Conservation (phyloP, 2,113 vertebrate species). For the Salvelinus fontinalis region DNA sequence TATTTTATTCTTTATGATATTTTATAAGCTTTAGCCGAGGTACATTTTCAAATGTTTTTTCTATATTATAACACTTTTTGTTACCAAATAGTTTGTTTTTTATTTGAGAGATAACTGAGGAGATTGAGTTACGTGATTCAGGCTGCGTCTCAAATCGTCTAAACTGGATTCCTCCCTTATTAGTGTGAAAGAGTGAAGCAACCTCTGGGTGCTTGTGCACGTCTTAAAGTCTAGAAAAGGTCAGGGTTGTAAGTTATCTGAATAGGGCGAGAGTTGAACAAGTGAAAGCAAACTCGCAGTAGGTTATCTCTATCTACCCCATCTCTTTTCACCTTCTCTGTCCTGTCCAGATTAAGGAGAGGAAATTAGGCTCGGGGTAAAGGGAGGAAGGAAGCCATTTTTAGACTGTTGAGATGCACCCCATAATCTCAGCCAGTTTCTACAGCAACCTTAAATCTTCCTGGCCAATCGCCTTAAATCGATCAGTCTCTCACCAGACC, state of each 20-base stretch:
- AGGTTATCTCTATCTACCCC: too few relatives aligned
- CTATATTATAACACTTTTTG: slow-evolving; percentile 81
- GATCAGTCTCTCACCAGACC: slow-evolving; percentile 30
- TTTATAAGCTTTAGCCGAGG: slow-evolving; percentile 95
- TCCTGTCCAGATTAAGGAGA: neutral
- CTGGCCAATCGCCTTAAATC: slow-evolving; percentile 36
- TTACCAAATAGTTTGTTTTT: slow-evolving; percentile 82
- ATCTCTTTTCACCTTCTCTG: too few relatives aligned
- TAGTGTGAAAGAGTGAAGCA: too few relatives aligned
- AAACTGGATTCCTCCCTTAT: neutral
- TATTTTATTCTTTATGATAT: slow-evolving; percentile 76
- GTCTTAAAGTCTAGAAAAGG: neutral
- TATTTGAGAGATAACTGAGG: slow-evolving; percentile 35
- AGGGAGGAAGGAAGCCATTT: neutral
- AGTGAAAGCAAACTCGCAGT: too few relatives aligned
- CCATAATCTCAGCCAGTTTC: neutral
- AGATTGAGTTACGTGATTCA: slow-evolving; percentile 8
- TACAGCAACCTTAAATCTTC: slow-evolving; percentile 40
- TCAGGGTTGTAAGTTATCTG: neutral
- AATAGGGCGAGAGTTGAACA: too few relatives aligned
- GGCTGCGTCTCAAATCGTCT: slow-evolving; percentile 1
- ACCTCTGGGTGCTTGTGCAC: too few relatives aligned
- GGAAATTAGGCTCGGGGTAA: neutral
- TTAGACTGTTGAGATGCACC: neutral
- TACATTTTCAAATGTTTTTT: slow-evolving; percentile 93